These are phyloP conservation scores for Botia almorhae DNA, from an alignment of 2,797 vertebrate species.

Conservation along the genomic window DNA sequence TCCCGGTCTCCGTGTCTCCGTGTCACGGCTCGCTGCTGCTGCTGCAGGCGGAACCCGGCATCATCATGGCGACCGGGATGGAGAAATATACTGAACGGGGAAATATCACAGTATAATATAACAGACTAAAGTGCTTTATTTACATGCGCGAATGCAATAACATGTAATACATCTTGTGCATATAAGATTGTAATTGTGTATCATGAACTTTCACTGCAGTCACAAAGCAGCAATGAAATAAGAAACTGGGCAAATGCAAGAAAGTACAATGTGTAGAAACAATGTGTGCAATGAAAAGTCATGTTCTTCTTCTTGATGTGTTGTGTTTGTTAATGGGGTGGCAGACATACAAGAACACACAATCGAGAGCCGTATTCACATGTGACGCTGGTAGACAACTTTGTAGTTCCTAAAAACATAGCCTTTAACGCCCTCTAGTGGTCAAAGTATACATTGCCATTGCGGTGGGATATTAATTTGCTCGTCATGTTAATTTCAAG, in stretches of 20 bases:
- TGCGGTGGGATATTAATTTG: neutral
- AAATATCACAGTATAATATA: neutral
- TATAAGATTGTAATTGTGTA: neutral
- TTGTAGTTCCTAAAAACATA: neutral
- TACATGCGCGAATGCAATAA: neutral
- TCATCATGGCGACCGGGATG: conserved; percentile 82
- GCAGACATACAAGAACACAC: neutral
- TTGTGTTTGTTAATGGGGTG: neutral
- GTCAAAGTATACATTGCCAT: neutral
- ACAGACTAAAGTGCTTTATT: too few species aligned
- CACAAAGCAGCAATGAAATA: neutral
- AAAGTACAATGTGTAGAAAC: neutral
- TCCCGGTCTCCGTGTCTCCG: conserved; percentile 65
- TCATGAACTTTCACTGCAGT: neutral
- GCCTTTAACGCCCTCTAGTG: conserved; percentile 43
- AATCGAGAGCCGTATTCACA: too few species aligned
- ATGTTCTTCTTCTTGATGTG: neutral
- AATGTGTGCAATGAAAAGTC: neutral
- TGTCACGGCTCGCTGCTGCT: conserved; percentile 72
- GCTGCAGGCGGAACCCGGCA: conserved; percentile 79
- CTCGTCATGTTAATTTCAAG: neutral
- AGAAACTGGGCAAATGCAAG: neutral
- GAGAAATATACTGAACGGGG: conserved; percentile 67
- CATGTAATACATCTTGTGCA: neutral
- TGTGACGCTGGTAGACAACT: neutral